Evolutionary conservation across 2,888 invertebrate species (phyloP), one percentile per base, ranked within the genome.

Genomic region (Epirrhoe alternata): DNA sequence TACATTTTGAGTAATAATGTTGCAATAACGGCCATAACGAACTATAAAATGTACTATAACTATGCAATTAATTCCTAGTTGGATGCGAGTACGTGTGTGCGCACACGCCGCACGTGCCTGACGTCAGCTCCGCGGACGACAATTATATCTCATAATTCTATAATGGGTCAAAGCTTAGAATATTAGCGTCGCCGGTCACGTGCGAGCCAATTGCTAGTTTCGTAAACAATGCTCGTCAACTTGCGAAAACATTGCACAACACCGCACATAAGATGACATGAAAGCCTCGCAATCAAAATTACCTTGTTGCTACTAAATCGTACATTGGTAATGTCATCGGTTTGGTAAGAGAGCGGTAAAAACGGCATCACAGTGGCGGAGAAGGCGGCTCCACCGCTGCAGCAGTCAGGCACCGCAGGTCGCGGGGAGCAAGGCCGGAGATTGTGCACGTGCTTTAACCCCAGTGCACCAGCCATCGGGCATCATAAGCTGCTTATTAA

Each of bases 181-280:
- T 51, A 52, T 52, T 45, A 17, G 8, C 42, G 45, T 35, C 14
- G 31, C 6, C 5, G 33, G 63, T 57, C 63, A 63, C 57, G 64
- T 53, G 64, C 58, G 64, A 47, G 24, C 47, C 64, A 50, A 61
- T 56, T 50, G 54, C 59, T 57, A 17, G 61, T 71, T 67, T 68
- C 60, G 68, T 53, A 58, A 59, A 66, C 72, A 69, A 72, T 59
- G 64, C 67, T 65, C 72, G 66, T 62, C 47, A 30, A 30, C 61
- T 71, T 67, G 66, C 71, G 64, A 45, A 61, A 70, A 58, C 47
- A 17, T 62, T 64, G 51, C 66, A 54, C 66, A 61, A 68, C 61
- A 6, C 17, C 47, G 63, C 42, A 31, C 66, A 49, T 38, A 17
- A 59, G 60, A 31, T 52, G 62, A 59, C 66, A 33, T 66, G 64